phyloP scores from a whole-genome alignment of 2,888 invertebrate genomes.

The Sclerodermus sp. region DNA sequence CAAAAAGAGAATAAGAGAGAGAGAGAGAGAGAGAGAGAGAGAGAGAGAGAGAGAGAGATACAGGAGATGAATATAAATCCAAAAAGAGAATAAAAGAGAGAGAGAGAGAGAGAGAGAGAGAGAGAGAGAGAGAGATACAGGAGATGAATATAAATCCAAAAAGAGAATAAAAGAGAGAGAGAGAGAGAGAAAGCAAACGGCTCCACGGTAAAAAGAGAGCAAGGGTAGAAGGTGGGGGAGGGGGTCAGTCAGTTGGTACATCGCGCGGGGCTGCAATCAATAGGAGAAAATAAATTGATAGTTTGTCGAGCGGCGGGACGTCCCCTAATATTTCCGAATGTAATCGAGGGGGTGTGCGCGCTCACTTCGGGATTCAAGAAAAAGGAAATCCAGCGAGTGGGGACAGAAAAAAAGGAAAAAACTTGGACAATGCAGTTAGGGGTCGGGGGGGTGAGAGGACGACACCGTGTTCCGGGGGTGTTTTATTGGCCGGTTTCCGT shows the following conservation, averaged over 20 bases:
- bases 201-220: neutral
- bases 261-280: constrained; percentile 28
- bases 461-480: constrained; percentile 43
- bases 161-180: too few relatives aligned
- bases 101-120: too few relatives aligned
- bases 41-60: too few relatives aligned
- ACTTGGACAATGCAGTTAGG: constrained; percentile 49
- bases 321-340: constrained; percentile 59
- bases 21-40: too few relatives aligned
- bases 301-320: constrained; percentile 56
- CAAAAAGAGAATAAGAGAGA: too few relatives aligned
- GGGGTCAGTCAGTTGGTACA: constrained; percentile 8
- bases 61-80: too few relatives aligned
- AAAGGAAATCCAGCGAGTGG: neutral
- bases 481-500: constrained; percentile 57
- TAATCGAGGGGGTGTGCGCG: constrained; percentile 56
- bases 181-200: too few relatives aligned
- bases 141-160: too few relatives aligned
- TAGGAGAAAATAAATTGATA: constrained; percentile 55
- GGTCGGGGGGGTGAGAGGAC: constrained; percentile 36
- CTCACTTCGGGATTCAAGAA: constrained; percentile 25
- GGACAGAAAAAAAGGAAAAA: constrained; percentile 38
- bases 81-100: too few relatives aligned
- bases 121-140: too few relatives aligned
- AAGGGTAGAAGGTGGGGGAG: neutral